Evolutionary conservation across 1,140 invertebrate species (phyloP), one percentile per base, ranked within the genome.

Genomic region (Atta colombica): DNA sequence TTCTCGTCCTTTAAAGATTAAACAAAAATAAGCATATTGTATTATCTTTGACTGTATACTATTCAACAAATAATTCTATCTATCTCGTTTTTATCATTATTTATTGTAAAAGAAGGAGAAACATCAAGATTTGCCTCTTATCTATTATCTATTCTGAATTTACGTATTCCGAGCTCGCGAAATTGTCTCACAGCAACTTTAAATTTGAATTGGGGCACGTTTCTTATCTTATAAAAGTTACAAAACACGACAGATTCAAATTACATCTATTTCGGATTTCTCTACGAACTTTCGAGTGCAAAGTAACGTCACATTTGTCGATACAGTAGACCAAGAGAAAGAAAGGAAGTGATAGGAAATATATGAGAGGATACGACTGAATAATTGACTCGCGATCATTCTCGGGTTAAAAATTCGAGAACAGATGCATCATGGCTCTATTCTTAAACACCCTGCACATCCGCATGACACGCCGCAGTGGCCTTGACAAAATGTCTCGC

Each of bases 381-480:
- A 77, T 61, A n/a, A 60, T 75, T 12, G n/a, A 14, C n/a, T 53
- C 31, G 16, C 28, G n/a, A 60, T 14, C 14, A 1, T 35, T 7
- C 8, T 8, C 7, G 2, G 21, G 21, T 28, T 25, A 61, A 77
- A 84, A 35, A 63, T 53, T 68, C 16, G 18, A 53, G 21, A 16
- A 45, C 14, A 39, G 16, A n/a, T 25, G 63, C 10, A 18, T 35
- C n/a, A 12, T 18, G 65, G 25, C 10, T 35, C 21, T 58, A 35
- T 81, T 69, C 69, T 71, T 81, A 28, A 81, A 71, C 21, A 58
- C 5, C 53, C 66, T 49, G 66, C 53, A 71, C 18, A 81, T 45
- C 78, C 65, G 78, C 66, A 81, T 81, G 53, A 81, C 66, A 81
- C 35, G 18, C 78, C 78, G 78, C 78, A 81, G 78, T 81, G 68